phyloP scores from a whole-genome alignment of 2,888 invertebrate species.

The Beris chalybata region DNA sequence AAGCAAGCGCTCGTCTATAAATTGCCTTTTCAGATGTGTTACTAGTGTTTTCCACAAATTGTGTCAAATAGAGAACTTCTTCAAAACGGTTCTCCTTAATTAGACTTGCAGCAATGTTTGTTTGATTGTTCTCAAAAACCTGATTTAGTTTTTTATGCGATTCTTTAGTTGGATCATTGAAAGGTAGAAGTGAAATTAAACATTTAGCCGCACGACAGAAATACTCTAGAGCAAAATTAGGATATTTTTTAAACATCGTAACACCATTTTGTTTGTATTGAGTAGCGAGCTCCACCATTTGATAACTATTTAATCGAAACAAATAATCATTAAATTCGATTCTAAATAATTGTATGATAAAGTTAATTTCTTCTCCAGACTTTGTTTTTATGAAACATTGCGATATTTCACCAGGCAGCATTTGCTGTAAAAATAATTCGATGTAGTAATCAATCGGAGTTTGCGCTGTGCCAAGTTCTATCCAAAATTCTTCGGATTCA shows the following conservation, averaged over 20 bases:
- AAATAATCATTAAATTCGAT: constrained; percentile 55
- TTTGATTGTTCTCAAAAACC: constrained; percentile 70
- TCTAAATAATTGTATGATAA: constrained; percentile 52
- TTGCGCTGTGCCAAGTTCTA: constrained; percentile 56
- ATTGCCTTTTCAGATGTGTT: constrained; percentile 57
- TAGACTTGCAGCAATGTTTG: constrained; percentile 83
- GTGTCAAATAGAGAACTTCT: constrained; percentile 66
- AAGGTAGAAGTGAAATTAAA: constrained; percentile 64
- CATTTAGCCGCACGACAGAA: constrained; percentile 76
- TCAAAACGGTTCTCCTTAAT: constrained; percentile 68
- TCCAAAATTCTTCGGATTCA: constrained; percentile 32
- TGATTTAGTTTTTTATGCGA: constrained; percentile 45
- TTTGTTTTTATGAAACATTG: constrained; percentile 54
- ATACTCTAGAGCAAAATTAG: constrained; percentile 70
- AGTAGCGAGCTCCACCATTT: constrained; percentile 55
- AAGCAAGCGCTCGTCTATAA: constrained; percentile 59
- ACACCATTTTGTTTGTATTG: constrained; percentile 61
- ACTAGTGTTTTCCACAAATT: constrained; percentile 53
- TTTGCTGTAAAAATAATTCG: constrained; percentile 57
- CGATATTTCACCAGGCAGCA: constrained; percentile 57
- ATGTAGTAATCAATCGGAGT: constrained; percentile 57
- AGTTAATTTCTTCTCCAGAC: constrained; percentile 44
- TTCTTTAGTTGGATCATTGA: constrained; percentile 43
- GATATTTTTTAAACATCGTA: constrained; percentile 64
- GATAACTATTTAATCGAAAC: constrained; percentile 53